Evolutionary conservation across 2,888 invertebrate genomes (phyloP), one percentile per base, ranked within the genome.

Genomic region (Sturmia bella): DNA sequence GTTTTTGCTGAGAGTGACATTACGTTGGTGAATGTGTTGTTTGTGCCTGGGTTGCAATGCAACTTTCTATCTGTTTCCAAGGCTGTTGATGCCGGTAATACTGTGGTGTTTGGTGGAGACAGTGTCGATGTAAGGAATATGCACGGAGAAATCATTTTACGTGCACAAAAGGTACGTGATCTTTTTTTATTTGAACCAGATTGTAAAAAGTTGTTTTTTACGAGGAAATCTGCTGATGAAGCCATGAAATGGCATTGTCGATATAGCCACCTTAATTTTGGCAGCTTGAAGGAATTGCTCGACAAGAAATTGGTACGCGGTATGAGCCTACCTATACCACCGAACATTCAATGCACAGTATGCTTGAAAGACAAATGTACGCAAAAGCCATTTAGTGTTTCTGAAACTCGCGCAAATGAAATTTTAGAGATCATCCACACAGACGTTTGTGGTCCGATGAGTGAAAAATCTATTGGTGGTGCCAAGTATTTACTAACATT

Each of bases 401-500:
- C 80, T 13, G 75, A 73, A 13, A 79, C 45, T 12, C 63, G 64
- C 48, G 59, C 76, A 24, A 43, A 11, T 13, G 69, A 80, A 9
- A 48, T 75, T 19, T 64, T 77, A n/a, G 77, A 73, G 39, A 32
- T 83, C 15, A 43, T 77, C 7, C 75, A 83, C 45, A 73, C 76
- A 0, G 82, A 82, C 39, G 45, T 84, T 19, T 84, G 80, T 37
- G 74, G 77, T 0, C 75, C 83, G 2, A 50, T 84, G 9, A 74
- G 76, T 17, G 64, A 21, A 27, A 21, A 27, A 15, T 84, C 85
- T 3, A 19, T 70, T 59, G 84, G 80, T 64, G 84, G 82, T 52
- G 52, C 79, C 6, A 59, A 70, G 32, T 84, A 85, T 52, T 63
- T 84, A 19, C 19, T 84, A 9, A 83, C 84, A 6, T 83, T 84